Evolutionary conservation across 2,888 invertebrate genomes (phyloP).

Genomic region (Nemotelus nigrinus): DNA sequence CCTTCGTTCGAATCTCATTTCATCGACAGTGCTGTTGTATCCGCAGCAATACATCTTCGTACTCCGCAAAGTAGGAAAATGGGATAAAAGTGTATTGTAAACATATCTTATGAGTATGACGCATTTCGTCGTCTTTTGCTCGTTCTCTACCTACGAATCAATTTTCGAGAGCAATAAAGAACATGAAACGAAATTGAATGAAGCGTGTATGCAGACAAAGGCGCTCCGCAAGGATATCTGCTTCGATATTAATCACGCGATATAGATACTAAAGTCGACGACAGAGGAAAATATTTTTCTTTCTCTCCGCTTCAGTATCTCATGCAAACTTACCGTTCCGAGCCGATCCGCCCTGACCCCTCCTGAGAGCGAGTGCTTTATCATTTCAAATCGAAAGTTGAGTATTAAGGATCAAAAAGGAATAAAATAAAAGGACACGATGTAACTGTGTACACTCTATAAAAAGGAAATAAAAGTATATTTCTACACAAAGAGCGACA

Average conservation of each 20-base stretch:
- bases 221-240: conserved; percentile 17
- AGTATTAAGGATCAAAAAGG: conserved; percentile 42
- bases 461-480: conserved; percentile 41
- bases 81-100: conserved; percentile 28
- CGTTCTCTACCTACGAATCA: conserved; percentile 8
- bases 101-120: conserved; percentile 26
- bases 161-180: conserved; percentile 43
- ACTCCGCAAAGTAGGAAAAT: neutral
- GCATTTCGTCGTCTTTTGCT: neutral
- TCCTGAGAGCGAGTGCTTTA: conserved; percentile 1
- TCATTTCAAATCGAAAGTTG: conserved; percentile 27
- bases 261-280: conserved; percentile 15
- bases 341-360: too few species aligned
- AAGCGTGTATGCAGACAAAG: conserved; percentile 37
- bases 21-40: neutral
- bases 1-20: conserved; percentile 32
- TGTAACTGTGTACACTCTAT: conserved; percentile 43
- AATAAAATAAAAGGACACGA: conserved; percentile 43
- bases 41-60: conserved; percentile 15
- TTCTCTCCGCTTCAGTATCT: neutral
- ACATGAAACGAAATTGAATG: conserved; percentile 45
- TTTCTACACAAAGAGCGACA: conserved; percentile 28
- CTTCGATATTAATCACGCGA: conserved; percentile 45
- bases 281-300: conserved; percentile 36
- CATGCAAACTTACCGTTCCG: neutral